Evolutionary conservation across 2,113 vertebrate species (phyloP).

Genomic region (Lophura nycthemera): DNA sequence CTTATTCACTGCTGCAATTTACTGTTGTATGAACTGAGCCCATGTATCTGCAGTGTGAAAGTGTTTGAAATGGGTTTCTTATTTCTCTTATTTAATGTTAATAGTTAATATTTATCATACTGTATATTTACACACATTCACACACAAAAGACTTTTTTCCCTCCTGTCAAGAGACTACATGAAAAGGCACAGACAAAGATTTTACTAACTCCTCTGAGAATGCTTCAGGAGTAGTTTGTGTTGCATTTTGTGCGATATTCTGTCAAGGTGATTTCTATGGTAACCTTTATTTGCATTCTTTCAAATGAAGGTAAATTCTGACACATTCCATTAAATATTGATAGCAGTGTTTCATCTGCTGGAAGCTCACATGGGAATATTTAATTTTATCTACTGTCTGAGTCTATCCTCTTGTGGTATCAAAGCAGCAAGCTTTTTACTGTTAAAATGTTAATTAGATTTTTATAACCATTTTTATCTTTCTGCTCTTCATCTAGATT

Average conservation of each 20-base stretch:
- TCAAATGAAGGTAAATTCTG: constrained; percentile 75
- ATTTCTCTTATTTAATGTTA: neutral
- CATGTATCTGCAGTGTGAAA: neutral
- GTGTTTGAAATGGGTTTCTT: neutral
- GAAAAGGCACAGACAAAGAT: constrained; percentile 23
- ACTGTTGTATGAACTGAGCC: neutral
- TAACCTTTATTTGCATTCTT: constrained; percentile 77
- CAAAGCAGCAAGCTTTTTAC: constrained; percentile 71
- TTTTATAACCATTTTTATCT: constrained; percentile 78
- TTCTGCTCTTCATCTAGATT: constrained; percentile 73
- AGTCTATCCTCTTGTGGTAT: constrained; percentile 66
- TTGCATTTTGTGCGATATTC: constrained; percentile 61
- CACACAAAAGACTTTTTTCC: neutral
- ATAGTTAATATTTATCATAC: neutral
- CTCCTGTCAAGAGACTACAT: constrained; percentile 12
- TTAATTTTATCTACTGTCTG: constrained; percentile 78
- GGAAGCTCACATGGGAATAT: constrained; percentile 69
- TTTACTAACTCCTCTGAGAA: constrained; percentile 29
- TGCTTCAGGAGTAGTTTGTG: constrained; percentile 48
- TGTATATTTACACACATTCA: neutral
- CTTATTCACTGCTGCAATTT: neutral
- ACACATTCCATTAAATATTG: constrained; percentile 79
- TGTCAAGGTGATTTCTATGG: constrained; percentile 78
- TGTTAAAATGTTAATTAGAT: constrained; percentile 83
- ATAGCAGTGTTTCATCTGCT: constrained; percentile 73